Evolutionary conservation across 92 coral and sea anemone genomes (phyloP).

Genomic region (Isaurus tuberculatus): DNA sequence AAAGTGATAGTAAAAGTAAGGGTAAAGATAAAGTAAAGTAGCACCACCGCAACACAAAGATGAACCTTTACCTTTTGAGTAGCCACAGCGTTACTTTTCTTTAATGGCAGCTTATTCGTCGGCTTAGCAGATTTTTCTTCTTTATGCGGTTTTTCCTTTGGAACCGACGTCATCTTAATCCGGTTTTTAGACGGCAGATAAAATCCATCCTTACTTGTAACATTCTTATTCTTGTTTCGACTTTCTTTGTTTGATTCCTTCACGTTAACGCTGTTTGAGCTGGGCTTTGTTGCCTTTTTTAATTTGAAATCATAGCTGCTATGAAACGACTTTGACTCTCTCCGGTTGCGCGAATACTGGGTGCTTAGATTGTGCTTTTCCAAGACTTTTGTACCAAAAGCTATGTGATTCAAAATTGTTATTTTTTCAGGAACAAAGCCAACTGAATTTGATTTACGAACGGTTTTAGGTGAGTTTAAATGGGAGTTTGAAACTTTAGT

Average conservation of each 20-base stretch:
- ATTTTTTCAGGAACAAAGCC: not conserved
- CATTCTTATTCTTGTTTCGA: not conserved
- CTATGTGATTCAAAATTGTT: not conserved
- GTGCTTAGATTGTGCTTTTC: not conserved
- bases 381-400: not conserved
- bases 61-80: not conserved
- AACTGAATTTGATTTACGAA: not conserved
- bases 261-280: not conserved
- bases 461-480: not conserved
- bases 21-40: too few relatives aligned
- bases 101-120: not conserved
- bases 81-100: not conserved
- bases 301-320: not conserved
- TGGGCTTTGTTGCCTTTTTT: not conserved
- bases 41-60: not conserved
- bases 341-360: not conserved
- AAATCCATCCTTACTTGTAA: not conserved
- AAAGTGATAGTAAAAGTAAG: too few relatives aligned
- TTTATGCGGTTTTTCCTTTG: not conserved
- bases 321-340: slow-evolving; percentile 8
- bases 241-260: not conserved
- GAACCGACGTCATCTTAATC: not conserved
- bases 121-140: not conserved
- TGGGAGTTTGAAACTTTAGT: not conserved
- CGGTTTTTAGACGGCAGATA: not conserved